phyloP scores from a whole-genome alignment of 35 echinoderm and acorn worm species.

The Heliocidaris erythrogramma region DNA sequence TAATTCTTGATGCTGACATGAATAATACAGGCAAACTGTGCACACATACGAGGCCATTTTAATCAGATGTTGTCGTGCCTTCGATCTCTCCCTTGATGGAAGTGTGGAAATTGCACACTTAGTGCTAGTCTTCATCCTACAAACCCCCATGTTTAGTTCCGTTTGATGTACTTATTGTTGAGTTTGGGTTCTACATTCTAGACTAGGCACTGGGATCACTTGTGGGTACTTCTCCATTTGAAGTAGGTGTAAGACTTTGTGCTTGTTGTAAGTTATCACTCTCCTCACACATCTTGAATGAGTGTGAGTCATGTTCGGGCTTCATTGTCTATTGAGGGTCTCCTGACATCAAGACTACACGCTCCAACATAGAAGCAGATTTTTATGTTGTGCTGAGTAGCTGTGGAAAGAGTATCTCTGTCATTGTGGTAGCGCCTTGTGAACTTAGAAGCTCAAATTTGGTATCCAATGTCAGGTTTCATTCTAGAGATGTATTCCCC shows the following conservation, averaged over 20 bases:
- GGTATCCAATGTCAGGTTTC: slow-evolving; percentile 17
- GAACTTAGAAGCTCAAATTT: slow-evolving; percentile 3
- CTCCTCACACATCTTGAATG: not conserved
- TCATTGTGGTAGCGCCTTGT: slow-evolving; percentile 22
- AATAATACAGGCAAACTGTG: slow-evolving; percentile 1
- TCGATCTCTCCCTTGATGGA: not conserved
- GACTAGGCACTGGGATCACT: not conserved
- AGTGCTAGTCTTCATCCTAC: not conserved
- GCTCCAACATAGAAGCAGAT: not conserved
- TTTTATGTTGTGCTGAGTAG: not conserved
- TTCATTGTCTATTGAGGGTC: not conserved
- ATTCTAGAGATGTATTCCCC: not conserved
- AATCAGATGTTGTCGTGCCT: not conserved
- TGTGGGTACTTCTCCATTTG: not conserved
- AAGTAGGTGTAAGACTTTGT: not conserved
- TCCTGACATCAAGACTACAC: not conserved
- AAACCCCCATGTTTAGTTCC: not conserved
- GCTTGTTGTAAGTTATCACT: not conserved
- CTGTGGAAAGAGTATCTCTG: slow-evolving; percentile 39
- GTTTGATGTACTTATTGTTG: not conserved
- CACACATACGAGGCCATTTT: slow-evolving; percentile 1
- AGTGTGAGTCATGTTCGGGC: not conserved
- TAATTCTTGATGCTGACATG: not conserved
- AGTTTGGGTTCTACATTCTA: not conserved
- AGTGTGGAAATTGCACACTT: not conserved